Evolutionary conservation across 1,140 invertebrate species (phyloP).

Genomic region (Drosophila punjabiensis): DNA sequence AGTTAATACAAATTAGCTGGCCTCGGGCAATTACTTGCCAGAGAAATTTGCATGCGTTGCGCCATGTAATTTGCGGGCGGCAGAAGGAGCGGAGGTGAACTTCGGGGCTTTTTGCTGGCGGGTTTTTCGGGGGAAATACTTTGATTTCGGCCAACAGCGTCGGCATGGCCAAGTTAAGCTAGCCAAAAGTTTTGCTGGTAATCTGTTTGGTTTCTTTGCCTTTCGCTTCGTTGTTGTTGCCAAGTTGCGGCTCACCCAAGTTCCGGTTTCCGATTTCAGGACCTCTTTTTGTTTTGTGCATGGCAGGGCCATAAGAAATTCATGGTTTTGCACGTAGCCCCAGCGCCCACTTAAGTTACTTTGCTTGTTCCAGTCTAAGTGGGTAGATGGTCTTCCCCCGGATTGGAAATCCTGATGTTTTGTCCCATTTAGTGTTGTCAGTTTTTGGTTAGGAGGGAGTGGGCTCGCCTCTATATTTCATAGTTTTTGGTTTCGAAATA

Average conservation of each 20-base stretch:
- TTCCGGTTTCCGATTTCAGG: slow-evolving; percentile 79
- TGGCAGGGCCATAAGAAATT: slow-evolving; percentile 67
- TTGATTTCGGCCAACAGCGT: slow-evolving; percentile 51
- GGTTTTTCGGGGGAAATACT: slow-evolving; percentile 6
- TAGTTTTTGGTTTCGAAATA: neutral
- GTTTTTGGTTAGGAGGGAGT: neutral
- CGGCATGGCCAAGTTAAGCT: slow-evolving; percentile 55
- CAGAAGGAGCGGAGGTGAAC: neutral
- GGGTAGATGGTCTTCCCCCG: slow-evolving; percentile 30
- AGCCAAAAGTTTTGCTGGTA: slow-evolving; percentile 72
- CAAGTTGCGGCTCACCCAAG: slow-evolving; percentile 66
- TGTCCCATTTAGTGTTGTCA: slow-evolving; percentile 21
- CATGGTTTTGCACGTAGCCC: slow-evolving; percentile 74
- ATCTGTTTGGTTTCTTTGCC: slow-evolving; percentile 64
- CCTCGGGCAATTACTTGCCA: slow-evolving; percentile 43
- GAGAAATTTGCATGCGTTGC: slow-evolving; percentile 54
- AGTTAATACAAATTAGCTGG: slow-evolving; percentile 64
- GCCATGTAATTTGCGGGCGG: slow-evolving; percentile 23
- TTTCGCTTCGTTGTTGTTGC: slow-evolving; percentile 46
- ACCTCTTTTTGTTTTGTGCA: slow-evolving; percentile 65
- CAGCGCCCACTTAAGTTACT: slow-evolving; percentile 69
- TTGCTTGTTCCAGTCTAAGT: slow-evolving; percentile 70
- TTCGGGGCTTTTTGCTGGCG: neutral
- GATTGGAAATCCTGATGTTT: slow-evolving; percentile 52
- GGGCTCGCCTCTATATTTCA: neutral